These are phyloP conservation scores for Pseudeuparius sepicola DNA, from an alignment of 2,888 invertebrate species.

Conservation along the genomic window DNA sequence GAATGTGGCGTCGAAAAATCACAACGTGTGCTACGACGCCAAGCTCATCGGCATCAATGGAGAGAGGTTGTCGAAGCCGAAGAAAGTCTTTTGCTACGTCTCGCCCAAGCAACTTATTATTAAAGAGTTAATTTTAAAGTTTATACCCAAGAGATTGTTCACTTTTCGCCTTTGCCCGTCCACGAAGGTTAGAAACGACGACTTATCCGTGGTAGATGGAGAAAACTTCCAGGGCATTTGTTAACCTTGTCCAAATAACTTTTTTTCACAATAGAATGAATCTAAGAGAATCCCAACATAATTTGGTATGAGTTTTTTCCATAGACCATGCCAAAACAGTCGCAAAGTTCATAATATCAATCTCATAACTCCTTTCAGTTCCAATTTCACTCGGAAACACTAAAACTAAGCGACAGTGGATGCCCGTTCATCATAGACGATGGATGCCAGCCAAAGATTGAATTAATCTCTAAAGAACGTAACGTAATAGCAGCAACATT, in stretches of 20 bases:
- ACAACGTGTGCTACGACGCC: constrained; percentile 81
- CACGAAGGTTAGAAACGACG: constrained; percentile 72
- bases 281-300: no score
- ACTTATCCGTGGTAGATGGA: no score
- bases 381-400: constrained; percentile 49
- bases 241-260: no score
- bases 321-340: no score
- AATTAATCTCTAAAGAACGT: constrained; percentile 71
- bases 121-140: constrained; percentile 86
- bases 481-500: constrained; percentile 90
- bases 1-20: constrained; percentile 75
- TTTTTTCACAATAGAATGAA: no score
- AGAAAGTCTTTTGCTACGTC: constrained; percentile 82
- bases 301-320: no score
- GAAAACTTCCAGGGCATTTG: no score
- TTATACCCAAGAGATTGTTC: constrained; percentile 84
- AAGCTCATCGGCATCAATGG: constrained; percentile 53
- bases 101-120: constrained; percentile 86
- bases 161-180: constrained; percentile 90
- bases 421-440: constrained; percentile 79
- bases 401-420: constrained; percentile 44
- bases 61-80: constrained; percentile 59
- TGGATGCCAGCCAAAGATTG: constrained; percentile 79
- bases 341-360: no score
- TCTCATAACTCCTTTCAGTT: constrained; percentile 43